Evolutionary conservation across 2,113 vertebrate species (phyloP).

Genomic region (Anhinga rufa): DNA sequence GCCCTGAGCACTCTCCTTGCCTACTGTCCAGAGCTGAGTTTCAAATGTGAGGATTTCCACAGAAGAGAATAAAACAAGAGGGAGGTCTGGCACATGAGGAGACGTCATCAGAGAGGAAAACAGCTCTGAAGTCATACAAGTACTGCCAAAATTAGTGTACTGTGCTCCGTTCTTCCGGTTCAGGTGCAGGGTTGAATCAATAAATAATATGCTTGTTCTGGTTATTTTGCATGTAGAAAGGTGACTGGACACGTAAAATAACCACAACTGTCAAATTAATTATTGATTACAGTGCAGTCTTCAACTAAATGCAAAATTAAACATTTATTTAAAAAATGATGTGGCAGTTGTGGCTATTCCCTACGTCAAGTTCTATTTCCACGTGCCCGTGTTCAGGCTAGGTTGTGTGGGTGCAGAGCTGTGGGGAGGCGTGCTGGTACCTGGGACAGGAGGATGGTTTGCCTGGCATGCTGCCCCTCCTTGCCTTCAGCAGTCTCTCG

Average conservation of each 20-base stretch:
- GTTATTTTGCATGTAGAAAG: constrained; percentile 2
- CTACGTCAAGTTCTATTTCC: background rate
- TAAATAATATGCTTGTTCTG: background rate
- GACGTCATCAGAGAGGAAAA: background rate
- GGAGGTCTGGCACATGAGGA: background rate
- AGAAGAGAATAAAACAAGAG: background rate
- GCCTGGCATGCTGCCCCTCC: background rate
- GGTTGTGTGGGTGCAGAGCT: background rate
- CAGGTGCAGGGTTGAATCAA: background rate
- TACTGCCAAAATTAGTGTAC: background rate
- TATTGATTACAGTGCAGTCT: background rate
- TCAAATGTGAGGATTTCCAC: background rate
- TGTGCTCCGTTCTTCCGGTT: background rate
- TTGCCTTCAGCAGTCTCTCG: background rate
- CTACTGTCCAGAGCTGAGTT: background rate
- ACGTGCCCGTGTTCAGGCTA: background rate
- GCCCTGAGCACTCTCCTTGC: background rate
- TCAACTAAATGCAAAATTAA: constrained; percentile 51
- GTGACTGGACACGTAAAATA: constrained; percentile 22
- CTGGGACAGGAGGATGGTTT: background rate
- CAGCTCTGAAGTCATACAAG: background rate
- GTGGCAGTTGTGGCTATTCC: background rate
- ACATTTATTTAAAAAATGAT: constrained; percentile 54
- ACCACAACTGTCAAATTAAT: constrained; percentile 18
- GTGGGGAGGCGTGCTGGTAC: background rate